Base-by-base conservation (phyloP, 1,140 invertebrate species). In the Zaprionus ghesquierei region DNA sequence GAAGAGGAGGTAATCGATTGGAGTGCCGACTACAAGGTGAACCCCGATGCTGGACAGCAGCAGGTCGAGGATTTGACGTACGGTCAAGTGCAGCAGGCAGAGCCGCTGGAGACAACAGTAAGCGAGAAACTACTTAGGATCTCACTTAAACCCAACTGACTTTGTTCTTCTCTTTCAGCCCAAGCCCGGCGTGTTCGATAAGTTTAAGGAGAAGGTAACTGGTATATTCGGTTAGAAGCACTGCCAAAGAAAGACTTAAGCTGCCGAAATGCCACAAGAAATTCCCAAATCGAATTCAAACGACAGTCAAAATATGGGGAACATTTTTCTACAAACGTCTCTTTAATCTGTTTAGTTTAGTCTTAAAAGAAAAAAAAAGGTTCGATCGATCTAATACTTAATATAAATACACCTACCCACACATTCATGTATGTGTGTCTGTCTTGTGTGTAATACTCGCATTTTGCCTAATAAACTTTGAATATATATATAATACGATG, bases 381-480 rank as follows among this genome's bases (percentile, higher is more conserved):
- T 74, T 62, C 38, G 70, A 69, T 50, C 70, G 41, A 65, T 35
- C 50, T 50, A 66, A 46, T 75, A 70, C 56, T 61, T 64, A 75
- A 55, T 79, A 66, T 66, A 66, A 31, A 59, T 74, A 75, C 15
- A 75, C 54, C 58, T 55, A 54, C 51, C 46, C 49, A 41, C 49
- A 65, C 56, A 29, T 59, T 58, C 29, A 56, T 23, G 33, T 59
- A 22, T 55, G 60, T 18, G 49, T 63, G 29, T 13, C 51, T 51
- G 25, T 31, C 51, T 33, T 54, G 49, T 51, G 20, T 65, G 51
- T 63, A 71, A 70, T 77, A 58, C 58, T 75, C 44, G 60, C 59
- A 68, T 66, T 79, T 77, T 70, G 60, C 59, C 75, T 68, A 77
- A 77, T 80, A 80, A 77, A 80, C 70, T 77, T 70, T 77, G 58